phyloP scores from a whole-genome alignment of 2,888 invertebrate genomes.

The Drosophila birchii region DNA sequence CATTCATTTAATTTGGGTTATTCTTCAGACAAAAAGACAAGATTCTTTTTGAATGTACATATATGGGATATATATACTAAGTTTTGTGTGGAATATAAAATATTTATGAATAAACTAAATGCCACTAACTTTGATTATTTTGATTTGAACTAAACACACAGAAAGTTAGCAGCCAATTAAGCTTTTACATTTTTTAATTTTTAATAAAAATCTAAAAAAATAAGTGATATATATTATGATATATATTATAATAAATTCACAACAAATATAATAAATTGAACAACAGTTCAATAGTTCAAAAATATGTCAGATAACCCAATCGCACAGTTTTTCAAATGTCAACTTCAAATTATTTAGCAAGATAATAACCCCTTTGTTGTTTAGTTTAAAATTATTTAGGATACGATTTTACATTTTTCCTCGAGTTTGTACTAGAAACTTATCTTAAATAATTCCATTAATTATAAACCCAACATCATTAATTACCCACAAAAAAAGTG shows the following conservation, averaged over 20 bases:
- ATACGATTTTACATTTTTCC: no score
- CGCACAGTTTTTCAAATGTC: background rate
- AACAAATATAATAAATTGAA: no score
- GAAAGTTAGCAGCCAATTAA: background rate
- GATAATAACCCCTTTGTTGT: background rate
- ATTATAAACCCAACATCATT: background rate
- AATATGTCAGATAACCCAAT: background rate
- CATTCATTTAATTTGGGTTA: slow-evolving; percentile 4
- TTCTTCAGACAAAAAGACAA: background rate
- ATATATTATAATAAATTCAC: background rate
- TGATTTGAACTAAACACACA: background rate
- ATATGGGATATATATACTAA: background rate
- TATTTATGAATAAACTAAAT: background rate
- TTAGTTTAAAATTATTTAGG: background rate
- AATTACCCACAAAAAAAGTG: slow-evolving; percentile 1
- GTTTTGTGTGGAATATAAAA: background rate
- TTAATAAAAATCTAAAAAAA: background rate
- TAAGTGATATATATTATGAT: background rate
- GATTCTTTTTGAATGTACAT: background rate
- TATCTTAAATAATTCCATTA: background rate
- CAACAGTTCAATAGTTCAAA: no score
- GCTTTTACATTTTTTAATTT: background rate
- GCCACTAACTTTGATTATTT: background rate
- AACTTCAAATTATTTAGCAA: background rate
- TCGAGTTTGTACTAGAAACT: background rate